Percentiles rank a stretch among this genome's conserved stretches.
Conservation (phyloP, 2,797 vertebrate species). For the Lindbergichthys nudifrons region DNA sequence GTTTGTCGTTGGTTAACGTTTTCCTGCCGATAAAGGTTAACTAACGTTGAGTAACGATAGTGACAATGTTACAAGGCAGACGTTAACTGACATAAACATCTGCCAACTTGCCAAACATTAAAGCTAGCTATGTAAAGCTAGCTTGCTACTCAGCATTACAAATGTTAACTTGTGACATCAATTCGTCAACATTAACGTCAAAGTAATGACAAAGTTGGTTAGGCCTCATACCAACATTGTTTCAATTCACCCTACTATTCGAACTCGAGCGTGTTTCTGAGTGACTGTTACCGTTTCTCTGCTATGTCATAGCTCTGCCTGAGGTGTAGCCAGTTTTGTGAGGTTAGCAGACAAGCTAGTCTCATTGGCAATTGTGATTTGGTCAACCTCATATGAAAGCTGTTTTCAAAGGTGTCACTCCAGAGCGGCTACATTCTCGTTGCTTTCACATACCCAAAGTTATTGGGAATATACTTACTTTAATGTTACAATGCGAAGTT, state of each 20-base stretch:
- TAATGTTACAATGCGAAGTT: fast-evolving
- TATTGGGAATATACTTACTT: fast-evolving
- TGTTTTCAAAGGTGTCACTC: neutral
- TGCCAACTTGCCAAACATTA: neutral
- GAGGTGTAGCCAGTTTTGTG: conserved; percentile 14
- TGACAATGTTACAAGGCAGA: neutral
- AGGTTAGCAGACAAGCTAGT: conserved; percentile 49
- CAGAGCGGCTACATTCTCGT: neutral
- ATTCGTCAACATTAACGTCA: neutral
- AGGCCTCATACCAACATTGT: neutral
- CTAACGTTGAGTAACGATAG: neutral
- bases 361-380: conserved; percentile 15
- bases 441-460: fast-evolving
- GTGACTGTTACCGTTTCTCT: neutral
- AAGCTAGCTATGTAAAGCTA: conserved; percentile 10
- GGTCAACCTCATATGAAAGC: conserved; percentile 9
- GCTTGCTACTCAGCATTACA: neutral
- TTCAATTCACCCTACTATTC: neutral
- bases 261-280: neutral
- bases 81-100: fast-evolving
- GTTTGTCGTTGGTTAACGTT: neutral
- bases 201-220: neutral
- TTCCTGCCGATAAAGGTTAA: neutral
- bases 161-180: neutral
- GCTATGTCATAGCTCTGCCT: conserved; percentile 1